Base-by-base conservation (phyloP, 2,113 vertebrate genomes). In the Brachyhypopomus occidentalis region DNA sequence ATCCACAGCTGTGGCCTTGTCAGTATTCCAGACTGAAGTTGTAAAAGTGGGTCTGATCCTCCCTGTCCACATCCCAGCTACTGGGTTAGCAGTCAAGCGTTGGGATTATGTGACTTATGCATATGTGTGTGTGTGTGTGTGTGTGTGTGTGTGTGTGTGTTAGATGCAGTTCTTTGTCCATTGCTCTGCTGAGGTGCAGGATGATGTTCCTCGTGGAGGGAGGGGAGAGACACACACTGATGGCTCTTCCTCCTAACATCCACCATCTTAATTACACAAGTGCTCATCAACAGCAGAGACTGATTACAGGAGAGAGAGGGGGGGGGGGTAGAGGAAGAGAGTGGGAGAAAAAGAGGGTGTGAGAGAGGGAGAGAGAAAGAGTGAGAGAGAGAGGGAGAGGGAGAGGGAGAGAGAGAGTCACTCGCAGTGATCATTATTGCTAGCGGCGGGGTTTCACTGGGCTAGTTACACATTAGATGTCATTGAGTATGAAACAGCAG, bases 221-320 rank as follows among this genome's bases (percentile, higher is more conserved):
- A 60, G n/a, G 5, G 63, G 70, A 73, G 70, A 80, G 71, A 81
- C 41, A 84, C 84, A 88, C 87, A 83, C 84, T 81, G 84, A 86
- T 84, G 88, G 88, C 87, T 87, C 9, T 67, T 81, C 71, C 80
- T 81, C 84, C 71, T 4, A 83, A 82, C 84, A 81, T 71, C 77
- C 64, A 71, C 79, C 75, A 86, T 84, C 85, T 79, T 90, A 92
- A 92, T 92, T 90, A 90, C 86, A 86, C 86, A 86, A 85, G 87
- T 87, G 89, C 90, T 88, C 84, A 82, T 90, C 90, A 91, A 89
- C 89, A 86, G 52, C 84, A 77, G 77, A 87, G 82, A 89, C 90
- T 86, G 78, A 88, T 88, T 88, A 88, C 90, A 88, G 89, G 75
- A 77, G 82, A 75, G 85, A 5, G 27, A 67, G 75, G 3, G 60